phyloP scores from a whole-genome alignment of 2,888 invertebrate genomes.

The Leptinotarsa peninsularis region DNA sequence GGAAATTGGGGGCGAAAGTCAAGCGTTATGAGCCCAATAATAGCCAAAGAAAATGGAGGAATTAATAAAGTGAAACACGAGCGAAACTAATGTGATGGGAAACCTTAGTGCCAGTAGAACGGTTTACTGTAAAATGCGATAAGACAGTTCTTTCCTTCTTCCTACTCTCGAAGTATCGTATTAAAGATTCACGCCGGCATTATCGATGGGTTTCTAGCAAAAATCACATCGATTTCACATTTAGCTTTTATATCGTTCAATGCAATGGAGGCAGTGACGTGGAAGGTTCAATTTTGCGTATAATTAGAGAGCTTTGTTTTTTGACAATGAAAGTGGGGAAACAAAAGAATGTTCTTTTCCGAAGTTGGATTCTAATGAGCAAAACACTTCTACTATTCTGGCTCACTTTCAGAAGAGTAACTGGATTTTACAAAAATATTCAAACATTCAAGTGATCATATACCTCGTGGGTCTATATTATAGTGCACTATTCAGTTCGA shows the following conservation, averaged over 20 bases:
- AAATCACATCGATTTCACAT: conserved; percentile 44
- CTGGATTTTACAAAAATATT: too few species aligned
- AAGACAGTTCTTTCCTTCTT: conserved; percentile 47
- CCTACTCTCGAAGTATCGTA: conserved; percentile 34
- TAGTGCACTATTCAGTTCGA: too few species aligned
- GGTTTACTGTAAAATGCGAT: conserved; percentile 54
- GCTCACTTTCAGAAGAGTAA: too few species aligned
- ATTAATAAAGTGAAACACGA: conserved; percentile 56
- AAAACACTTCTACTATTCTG: conserved; percentile 11
- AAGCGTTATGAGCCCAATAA: conserved; percentile 42
- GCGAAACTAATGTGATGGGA: conserved; percentile 51
- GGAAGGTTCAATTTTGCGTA: conserved; percentile 8
- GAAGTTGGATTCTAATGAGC: not conserved
- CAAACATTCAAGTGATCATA: too few species aligned
- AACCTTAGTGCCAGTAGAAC: conserved; percentile 42
- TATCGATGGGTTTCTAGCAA: conserved; percentile 35
- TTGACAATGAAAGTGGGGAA: not conserved
- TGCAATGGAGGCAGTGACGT: conserved; percentile 19
- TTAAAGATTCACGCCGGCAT: conserved; percentile 43
- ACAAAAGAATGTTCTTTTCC: conserved; percentile 7
- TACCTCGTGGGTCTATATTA: too few species aligned
- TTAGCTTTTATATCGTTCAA: conserved; percentile 28
- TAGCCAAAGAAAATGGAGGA: conserved; percentile 50
- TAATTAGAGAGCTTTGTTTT: not conserved
- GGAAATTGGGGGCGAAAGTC: conserved; percentile 44